Base-by-base conservation (phyloP, 2,113 vertebrate species). In the Limnothrissa miodon region DNA sequence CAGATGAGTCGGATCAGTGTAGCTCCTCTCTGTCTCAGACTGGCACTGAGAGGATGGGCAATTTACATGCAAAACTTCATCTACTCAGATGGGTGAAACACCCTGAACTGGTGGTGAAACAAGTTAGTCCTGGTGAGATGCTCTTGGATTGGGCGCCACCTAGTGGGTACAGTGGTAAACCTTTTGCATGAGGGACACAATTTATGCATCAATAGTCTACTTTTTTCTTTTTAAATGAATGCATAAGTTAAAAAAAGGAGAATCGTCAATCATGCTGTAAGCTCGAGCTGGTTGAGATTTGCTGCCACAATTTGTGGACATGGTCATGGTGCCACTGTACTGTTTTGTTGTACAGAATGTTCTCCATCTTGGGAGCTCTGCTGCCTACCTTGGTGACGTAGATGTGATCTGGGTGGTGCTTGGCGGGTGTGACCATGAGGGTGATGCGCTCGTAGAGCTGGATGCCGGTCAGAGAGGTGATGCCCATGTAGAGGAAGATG, bases 401-500 rank as follows among this genome's bases (percentile, higher is more conserved):
- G 90, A 95, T 94, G 92, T 98, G 97, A 87, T 99, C 98, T 0
- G 98, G 98, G 85, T 99, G 98, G 89, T 99, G 97, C 83, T 99
- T 99, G 81, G 97, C 95, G 0, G 98, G 98, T 85, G 98, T 99
- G 90, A 98, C 95, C 93, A 99, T 97, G 1, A 99, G 96, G 1
- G 98, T 93, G 85, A 99, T 96, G 48, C 98, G 96, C 86, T 99
- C 97, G 0, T 98, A 99, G 74, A 99, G 94, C 90, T 99, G 97
- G 93, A 99, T 99, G 79, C 98, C 98, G 0, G 97, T 98, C 88
- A 99, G 94, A 0, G 98, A 99, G 0, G 98, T 99, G 88, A 99
- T 95, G 7, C 98, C 98, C 98, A 99, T 99, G 91, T 99, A 99
- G 44, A 99, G 94, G 93, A 99, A 99, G 88, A 99, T 97, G 25